Evolutionary conservation across 2,888 invertebrate species (phyloP).

Genomic region (Osedax fenrisi): DNA sequence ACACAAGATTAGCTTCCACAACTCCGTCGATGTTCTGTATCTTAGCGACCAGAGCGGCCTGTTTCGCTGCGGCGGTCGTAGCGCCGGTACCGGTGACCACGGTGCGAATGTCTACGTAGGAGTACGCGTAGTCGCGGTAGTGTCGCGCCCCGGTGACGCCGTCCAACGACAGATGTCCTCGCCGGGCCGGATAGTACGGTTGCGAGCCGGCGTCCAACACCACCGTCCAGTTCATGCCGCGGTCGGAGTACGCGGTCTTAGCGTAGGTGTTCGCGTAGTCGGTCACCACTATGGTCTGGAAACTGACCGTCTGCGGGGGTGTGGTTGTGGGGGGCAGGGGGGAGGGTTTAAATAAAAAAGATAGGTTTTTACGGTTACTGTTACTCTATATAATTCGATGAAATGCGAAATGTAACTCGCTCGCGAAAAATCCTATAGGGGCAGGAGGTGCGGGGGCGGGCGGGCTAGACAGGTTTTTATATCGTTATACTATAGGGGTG

Average conservation of each 20-base stretch:
- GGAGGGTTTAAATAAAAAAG: too few species aligned
- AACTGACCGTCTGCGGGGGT: background rate
- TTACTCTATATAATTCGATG: too few species aligned
- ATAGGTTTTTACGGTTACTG: too few species aligned
- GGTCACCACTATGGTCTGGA: constrained; percentile 7
- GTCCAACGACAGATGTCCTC: background rate
- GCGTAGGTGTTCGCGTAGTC: constrained; percentile 11
- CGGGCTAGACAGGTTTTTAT: too few species aligned
- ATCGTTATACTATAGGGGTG: too few species aligned
- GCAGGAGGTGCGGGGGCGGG: too few species aligned
- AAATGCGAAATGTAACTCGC: too few species aligned
- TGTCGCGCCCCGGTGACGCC: background rate
- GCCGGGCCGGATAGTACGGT: constrained; percentile 3
- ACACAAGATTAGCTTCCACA: background rate
- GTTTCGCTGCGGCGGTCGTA: too few species aligned
- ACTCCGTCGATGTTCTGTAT: constrained; percentile 6
- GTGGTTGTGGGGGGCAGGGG: background rate
- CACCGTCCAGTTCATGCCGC: constrained; percentile 10
- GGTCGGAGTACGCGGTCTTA: constrained; percentile 9
- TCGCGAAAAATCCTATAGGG: too few species aligned
- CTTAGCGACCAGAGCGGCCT: background rate
- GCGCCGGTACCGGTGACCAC: background rate
- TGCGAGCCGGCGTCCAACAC: constrained; percentile 1
- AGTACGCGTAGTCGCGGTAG: background rate
- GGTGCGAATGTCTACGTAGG: background rate